Evolutionary conservation across 2,113 vertebrate species (phyloP).

Genomic region (Urocitellus parryii): DNA sequence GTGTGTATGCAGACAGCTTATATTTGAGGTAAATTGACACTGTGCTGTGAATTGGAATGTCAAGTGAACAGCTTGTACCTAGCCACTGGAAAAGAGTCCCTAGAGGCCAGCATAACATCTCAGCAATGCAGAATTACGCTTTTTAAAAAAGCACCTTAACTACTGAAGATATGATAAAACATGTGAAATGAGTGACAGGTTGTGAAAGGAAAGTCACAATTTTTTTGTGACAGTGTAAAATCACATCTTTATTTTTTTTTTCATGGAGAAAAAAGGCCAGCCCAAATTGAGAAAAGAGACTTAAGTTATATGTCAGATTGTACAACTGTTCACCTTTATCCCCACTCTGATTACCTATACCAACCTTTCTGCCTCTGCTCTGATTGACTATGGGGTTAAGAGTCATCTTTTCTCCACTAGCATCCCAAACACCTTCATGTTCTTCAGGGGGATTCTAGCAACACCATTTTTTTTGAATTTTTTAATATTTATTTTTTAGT

Average conservation of each 20-base stretch:
- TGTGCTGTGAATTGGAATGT: background rate
- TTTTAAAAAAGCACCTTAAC: background rate
- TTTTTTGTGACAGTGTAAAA: background rate
- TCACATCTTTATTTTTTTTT: background rate
- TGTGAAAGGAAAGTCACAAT: background rate
- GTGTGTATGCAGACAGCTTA: background rate
- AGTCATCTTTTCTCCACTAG: background rate
- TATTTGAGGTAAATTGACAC: background rate
- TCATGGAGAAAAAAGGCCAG: background rate
- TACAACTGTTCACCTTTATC: background rate
- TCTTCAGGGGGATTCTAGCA: background rate
- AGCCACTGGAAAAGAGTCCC: background rate
- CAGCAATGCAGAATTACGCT: background rate
- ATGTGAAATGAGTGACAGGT: background rate
- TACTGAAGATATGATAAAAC: background rate
- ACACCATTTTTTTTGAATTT: background rate
- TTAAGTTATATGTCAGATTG: background rate
- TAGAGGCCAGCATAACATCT: background rate
- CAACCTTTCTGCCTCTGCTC: too few relatives aligned
- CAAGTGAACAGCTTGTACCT: background rate
- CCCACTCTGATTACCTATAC: background rate
- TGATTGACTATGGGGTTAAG: background rate
- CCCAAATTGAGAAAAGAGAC: background rate
- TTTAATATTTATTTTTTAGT: too few relatives aligned
- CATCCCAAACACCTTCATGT: background rate